Percentiles rank a stretch among this genome's conserved stretches.
Evolutionary conservation across 1,140 invertebrate genomes (phyloP).

Genomic region (Laodelphax striatellus): DNA sequence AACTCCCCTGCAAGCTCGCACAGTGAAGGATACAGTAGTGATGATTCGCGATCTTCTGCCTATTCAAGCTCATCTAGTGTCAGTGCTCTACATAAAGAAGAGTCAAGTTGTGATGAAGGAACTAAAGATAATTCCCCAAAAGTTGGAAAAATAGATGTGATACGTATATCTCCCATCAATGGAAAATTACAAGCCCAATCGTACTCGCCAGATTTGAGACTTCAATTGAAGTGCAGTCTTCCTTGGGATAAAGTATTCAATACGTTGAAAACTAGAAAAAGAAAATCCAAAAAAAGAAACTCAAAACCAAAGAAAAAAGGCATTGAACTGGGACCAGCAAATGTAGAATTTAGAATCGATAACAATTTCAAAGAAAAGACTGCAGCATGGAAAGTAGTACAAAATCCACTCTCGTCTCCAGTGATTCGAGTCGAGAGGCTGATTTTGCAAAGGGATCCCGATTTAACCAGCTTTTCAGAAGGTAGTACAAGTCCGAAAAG

Average conservation of each 20-base stretch:
- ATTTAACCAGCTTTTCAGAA: not conserved
- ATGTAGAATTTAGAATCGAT: not conserved
- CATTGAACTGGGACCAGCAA: not conserved
- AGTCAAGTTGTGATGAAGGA: no score
- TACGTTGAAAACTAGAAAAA: not conserved
- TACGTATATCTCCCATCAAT: no score
- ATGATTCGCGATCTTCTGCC: no score
- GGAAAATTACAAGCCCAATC: no score
- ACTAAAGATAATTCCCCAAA: no score
- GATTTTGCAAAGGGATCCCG: not conserved
- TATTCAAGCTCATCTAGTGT: no score
- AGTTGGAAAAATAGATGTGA: no score
- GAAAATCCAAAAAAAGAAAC: not conserved
- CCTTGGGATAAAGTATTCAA: not conserved
- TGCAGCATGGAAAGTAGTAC: not conserved
- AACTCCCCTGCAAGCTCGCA: no score
- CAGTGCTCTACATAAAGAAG: no score
- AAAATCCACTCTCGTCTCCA: not conserved
- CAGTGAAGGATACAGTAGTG: no score
- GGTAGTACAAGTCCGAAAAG: not conserved
- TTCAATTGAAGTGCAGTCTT: not conserved
- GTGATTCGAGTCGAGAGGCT: not conserved
- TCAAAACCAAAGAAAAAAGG: not conserved
- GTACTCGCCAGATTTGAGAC: not conserved
- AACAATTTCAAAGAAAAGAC: not conserved